Evolutionary conservation across 2,113 vertebrate genomes (phyloP), one percentile per base, ranked within the genome.

Genomic region (Heloderma charlesbogerti): DNA sequence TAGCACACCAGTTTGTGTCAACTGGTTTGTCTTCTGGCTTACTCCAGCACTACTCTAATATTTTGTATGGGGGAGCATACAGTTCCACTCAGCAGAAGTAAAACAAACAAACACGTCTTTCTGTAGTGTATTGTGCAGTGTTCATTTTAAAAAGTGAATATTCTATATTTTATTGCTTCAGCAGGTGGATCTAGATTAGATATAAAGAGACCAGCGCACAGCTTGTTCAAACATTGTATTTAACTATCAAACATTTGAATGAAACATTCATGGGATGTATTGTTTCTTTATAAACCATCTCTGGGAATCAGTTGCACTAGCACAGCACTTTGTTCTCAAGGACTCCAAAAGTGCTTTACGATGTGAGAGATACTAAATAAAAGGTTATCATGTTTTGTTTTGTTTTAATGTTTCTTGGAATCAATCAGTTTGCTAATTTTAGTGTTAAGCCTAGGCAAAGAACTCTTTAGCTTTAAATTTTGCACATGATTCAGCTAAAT

Each of bases 101-200:
- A 84, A 74, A n/a, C n/a, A n/a, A 94, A 80, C 71, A 80, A 90
- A 63, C 92, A 80, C 71, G 83, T 94, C 91, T 88, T 85, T 82
- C 84, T 40, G 45, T 31, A 94, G 79, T 82, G 92, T 88, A 91
- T 5, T 92, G 29, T 94, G 84, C 48, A 67, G 92, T 69, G 75
- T 78, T 94, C 45, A 71, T 88, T 92, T 37, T 75, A 27, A 48
- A 77, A 27, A 8, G 89, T 89, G 5, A n/a, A 91, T 93, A 93
- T 45, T 29, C 12, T 91, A 94, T 7, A 79, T 72, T 75, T 84
- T 60, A 87, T 93, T 45, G 79, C 77, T 96, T 94, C 66, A 92
- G 57, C 72, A 89, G 51, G 8, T 92, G 92, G 80, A 9, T 94
- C 94, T 43, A 43, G 37, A 25, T 96, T 96, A 93, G 92, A 37